Evolutionary conservation across 2,797 vertebrate genomes (phyloP), one percentile per base, ranked within the genome.

Genomic region (Sarcophilus harrisii): DNA sequence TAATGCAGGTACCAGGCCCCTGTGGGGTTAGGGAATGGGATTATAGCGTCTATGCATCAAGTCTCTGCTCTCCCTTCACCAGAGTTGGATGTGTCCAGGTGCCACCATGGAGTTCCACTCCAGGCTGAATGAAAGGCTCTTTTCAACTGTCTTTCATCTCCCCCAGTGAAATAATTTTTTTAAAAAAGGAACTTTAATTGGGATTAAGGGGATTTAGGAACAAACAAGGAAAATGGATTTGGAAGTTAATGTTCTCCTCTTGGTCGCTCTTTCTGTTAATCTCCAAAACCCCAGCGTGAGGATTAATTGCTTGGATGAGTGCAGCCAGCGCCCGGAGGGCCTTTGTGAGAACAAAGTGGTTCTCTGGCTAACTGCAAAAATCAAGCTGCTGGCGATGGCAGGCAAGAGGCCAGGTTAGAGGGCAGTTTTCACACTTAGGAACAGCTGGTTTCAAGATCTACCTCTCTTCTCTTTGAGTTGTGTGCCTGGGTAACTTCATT

Each of bases 281-380:
- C 59, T 24, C 18, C 92, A n/a, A 66, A 52, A 29, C 59, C 73
- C 92, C 6, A 66, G 32, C 16, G 18, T 30, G 45, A 62, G 28
- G 59, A 66, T 92, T 92, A 66, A 92, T 92, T 92, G 92, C 59
- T n/a, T 55, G 30, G 92, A 60, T 92, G 62, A 66, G 92, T 58
- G 30, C 28, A 60, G 45, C 49, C 30, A 66, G 92, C 16, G 0
- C 28, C 59, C 14, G 24, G 30, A 49, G 58, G 45, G 49, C 91
- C n/a, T 92, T 92, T 62, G 62, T 66, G 45, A 6, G 49, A 24
- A n/a, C 45, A 92, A 54, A 45, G 18, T 73, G 18, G 38, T 9
- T 3, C 73, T 45, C 13, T 2, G 73, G 38, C 38, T 81, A 81
- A 45, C 38, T 3, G 9, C 38, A 81, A 81, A 73, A 81, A 81